phyloP scores from a whole-genome alignment of 1,140 invertebrate species.

The Phthorimaea operculella region DNA sequence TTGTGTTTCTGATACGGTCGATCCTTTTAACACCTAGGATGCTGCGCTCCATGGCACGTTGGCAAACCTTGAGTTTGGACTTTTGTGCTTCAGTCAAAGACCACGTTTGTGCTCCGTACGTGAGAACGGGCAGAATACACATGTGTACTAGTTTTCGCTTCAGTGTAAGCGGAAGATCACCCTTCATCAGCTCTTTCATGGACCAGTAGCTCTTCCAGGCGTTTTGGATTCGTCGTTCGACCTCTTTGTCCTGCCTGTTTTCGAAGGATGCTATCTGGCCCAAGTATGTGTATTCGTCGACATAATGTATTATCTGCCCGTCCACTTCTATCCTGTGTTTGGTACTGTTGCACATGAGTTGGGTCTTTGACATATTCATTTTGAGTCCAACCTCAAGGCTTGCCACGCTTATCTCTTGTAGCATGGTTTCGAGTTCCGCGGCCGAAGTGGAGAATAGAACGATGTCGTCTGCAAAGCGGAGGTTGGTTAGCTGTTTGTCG shows the following conservation, averaged over 20 bases:
- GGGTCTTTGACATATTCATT: conserved; percentile 7
- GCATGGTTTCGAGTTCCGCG: conserved; percentile 4
- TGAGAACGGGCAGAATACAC: conserved; percentile 4
- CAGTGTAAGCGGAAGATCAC: background rate
- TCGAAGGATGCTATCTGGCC: conserved; percentile 7
- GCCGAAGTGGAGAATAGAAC: background rate
- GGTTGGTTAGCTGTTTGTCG: background rate
- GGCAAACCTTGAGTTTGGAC: conserved; percentile 4
- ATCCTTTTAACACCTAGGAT: too few relatives aligned
- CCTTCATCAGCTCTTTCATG: conserved; percentile 1
- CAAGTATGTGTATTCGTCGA: conserved; percentile 6
- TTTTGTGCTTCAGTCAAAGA: conserved; percentile 2
- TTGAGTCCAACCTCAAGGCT: conserved; percentile 6
- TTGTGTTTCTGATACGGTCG: too few relatives aligned
- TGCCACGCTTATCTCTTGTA: conserved; percentile 2
- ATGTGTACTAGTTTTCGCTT: background rate
- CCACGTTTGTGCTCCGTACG: conserved; percentile 4
- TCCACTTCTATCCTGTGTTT: background rate
- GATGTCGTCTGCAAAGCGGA: conserved; percentile 9
- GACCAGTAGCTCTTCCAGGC: conserved; percentile 6
- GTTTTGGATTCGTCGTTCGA: background rate
- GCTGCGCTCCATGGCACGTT: conserved; percentile 3
- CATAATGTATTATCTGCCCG: conserved; percentile 3
- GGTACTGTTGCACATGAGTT: conserved; percentile 5
- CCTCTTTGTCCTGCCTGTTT: background rate